phyloP scores from a whole-genome alignment of 1,140 invertebrate genomes.

The Cotesia chilonis region DNA sequence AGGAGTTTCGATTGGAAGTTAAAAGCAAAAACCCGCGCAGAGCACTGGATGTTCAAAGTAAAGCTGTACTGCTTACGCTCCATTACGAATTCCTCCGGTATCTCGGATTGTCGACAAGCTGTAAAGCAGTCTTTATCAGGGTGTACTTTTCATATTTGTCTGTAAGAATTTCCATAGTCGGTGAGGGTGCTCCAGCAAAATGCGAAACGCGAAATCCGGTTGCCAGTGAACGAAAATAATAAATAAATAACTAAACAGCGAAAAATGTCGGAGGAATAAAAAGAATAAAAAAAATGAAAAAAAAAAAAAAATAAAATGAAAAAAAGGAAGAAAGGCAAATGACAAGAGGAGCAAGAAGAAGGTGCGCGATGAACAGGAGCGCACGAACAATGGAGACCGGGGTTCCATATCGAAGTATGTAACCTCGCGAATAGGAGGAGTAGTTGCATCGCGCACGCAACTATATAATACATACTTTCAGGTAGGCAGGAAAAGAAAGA shows the following conservation, averaged over 20 bases:
- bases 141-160: constrained; percentile 26
- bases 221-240: not conserved
- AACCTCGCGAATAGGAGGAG: constrained; percentile 26
- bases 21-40: not conserved
- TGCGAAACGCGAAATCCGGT: constrained; percentile 4
- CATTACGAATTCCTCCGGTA: constrained; percentile 22
- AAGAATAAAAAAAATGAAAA: not conserved
- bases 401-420: constrained; percentile 44
- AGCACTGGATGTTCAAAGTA: not conserved
- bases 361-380: constrained; percentile 40
- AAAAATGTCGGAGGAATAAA: not conserved
- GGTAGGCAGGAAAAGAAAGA: not conserved
- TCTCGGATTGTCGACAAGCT: constrained; percentile 17
- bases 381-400: constrained; percentile 45
- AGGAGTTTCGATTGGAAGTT: not conserved
- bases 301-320: constrained; percentile 18
- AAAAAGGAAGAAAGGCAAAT: constrained; percentile 2
- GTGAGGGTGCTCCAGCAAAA: not conserved
- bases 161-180: not conserved
- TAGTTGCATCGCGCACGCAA: not conserved
- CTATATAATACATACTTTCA: not conserved
- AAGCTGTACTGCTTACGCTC: not conserved
- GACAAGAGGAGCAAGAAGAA: constrained; percentile 35
- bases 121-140: constrained; percentile 17
- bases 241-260: not conserved